Percentiles rank a stretch among this genome's conserved stretches.
Conservation (phyloP, 1,140 invertebrate genomes). For the Microplitis demolitor region DNA sequence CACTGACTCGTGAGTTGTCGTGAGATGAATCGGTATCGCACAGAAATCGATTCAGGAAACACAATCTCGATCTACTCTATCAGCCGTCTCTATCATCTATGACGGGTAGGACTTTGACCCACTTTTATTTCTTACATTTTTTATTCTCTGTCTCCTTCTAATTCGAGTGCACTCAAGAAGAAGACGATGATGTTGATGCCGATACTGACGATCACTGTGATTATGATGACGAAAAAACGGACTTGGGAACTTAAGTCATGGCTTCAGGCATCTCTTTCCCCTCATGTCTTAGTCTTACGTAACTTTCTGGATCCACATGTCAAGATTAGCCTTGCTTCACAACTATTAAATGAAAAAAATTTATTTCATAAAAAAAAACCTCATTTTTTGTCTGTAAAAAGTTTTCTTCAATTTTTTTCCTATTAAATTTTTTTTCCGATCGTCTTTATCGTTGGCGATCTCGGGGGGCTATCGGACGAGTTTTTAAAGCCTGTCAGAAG, state of each 20-base stretch:
- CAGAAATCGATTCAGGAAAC: neutral
- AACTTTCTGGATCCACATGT: slow-evolving; percentile 51
- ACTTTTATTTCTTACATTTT: slow-evolving; percentile 13
- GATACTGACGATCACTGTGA: neutral
- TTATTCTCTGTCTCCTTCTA: neutral
- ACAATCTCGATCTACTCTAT: neutral
- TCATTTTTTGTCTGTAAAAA: neutral
- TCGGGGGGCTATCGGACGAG: slow-evolving; percentile 15
- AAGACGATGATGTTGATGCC: neutral
- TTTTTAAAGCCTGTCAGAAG: slow-evolving; percentile 1
- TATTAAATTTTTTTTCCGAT: slow-evolving; percentile 14
- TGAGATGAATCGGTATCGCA: neutral
- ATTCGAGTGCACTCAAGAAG: slow-evolving; percentile 23
- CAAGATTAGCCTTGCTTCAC: slow-evolving; percentile 57
- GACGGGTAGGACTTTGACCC: slow-evolving; percentile 30
- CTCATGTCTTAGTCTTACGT: slow-evolving; percentile 45
- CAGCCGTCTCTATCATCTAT: neutral
- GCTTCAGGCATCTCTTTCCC: too few relatives aligned
- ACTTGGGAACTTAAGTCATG: neutral
- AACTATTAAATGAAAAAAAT: neutral
- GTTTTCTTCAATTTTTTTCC: slow-evolving; percentile 9
- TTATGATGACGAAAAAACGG: neutral
- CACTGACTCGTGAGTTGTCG: neutral
- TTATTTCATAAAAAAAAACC: neutral
- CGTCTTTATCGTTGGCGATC: slow-evolving; percentile 9